These are phyloP conservation scores for Zaprionus vittiger DNA, from an alignment of 1,140 invertebrate species.

Conservation along the genomic window DNA sequence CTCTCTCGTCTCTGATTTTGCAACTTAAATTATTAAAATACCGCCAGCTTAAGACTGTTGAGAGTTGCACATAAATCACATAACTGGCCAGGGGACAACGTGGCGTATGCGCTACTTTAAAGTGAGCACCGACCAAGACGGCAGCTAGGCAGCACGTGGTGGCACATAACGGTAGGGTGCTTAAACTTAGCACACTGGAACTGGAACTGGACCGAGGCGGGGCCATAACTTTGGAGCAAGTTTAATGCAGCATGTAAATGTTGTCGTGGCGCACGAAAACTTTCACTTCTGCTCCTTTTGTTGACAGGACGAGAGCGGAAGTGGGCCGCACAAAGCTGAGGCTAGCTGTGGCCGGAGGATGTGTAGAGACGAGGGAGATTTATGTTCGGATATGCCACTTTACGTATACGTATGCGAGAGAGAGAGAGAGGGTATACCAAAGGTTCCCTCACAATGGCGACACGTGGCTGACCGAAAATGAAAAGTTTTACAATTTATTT, in stretches of 20 bases:
- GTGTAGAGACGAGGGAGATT: constrained; percentile 35
- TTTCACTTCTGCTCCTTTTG: constrained; percentile 68
- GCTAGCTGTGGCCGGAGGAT: constrained; percentile 20
- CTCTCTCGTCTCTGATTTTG: constrained; percentile 57
- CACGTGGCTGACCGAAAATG: constrained; percentile 53
- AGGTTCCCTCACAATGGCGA: constrained; percentile 26
- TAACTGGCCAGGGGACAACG: constrained; percentile 66
- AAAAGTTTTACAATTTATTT: constrained; percentile 78
- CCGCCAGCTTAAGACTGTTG: constrained; percentile 48
- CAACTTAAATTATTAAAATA: constrained; percentile 75
- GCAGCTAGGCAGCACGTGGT: constrained; percentile 3
- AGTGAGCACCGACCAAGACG: constrained; percentile 44
- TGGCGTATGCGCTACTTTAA: constrained; percentile 75
- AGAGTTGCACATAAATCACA: constrained; percentile 69
- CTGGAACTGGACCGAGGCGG: constrained; percentile 28
- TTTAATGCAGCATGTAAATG: constrained; percentile 82
- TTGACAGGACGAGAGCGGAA: constrained; percentile 55
- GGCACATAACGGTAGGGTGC: background rate
- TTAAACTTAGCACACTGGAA: constrained; percentile 28
- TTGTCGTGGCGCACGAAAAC: constrained; percentile 77
- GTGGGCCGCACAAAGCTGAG: background rate
- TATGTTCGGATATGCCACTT: background rate
- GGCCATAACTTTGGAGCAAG: constrained; percentile 60
- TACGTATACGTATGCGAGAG: background rate
- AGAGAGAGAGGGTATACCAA: no score